Conservation (phyloP, 1,140 invertebrate genomes). For the Sarcophaga peregrina region DNA sequence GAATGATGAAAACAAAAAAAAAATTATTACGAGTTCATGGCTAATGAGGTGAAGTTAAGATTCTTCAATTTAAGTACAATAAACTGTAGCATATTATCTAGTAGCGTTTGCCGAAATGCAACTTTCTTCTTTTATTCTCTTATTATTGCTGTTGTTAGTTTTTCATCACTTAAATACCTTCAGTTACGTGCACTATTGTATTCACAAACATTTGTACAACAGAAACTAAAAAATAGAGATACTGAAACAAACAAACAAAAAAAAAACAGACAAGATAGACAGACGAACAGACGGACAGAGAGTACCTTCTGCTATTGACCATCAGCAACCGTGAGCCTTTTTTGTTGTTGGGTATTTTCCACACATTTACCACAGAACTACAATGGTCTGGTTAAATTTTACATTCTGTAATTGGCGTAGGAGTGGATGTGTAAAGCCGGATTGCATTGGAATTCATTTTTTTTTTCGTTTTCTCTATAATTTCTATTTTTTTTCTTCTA, state of each 20-base stretch:
- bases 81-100: no score
- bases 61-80: no score
- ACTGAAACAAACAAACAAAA: no score
- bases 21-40: no score
- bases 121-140: no score
- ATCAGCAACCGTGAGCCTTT: background rate
- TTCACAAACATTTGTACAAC: no score
- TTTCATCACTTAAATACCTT: constrained; percentile 22
- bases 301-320: background rate
- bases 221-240: no score
- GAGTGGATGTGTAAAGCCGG: background rate
- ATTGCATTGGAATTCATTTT: background rate
- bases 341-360: constrained; percentile 1
- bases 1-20: no score
- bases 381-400: constrained; percentile 1
- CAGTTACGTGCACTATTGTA: background rate
- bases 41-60: no score
- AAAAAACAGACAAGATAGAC: background rate
- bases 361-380: constrained; percentile 14
- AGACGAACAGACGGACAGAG: background rate
- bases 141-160: constrained; percentile 16
- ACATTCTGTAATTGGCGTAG: background rate
- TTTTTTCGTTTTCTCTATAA: no score
- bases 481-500: background rate
- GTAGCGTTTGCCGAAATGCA: no score